Evolutionary conservation across 2,797 vertebrate species (phyloP).

Genomic region (Paratrypauchen microcephalus): DNA sequence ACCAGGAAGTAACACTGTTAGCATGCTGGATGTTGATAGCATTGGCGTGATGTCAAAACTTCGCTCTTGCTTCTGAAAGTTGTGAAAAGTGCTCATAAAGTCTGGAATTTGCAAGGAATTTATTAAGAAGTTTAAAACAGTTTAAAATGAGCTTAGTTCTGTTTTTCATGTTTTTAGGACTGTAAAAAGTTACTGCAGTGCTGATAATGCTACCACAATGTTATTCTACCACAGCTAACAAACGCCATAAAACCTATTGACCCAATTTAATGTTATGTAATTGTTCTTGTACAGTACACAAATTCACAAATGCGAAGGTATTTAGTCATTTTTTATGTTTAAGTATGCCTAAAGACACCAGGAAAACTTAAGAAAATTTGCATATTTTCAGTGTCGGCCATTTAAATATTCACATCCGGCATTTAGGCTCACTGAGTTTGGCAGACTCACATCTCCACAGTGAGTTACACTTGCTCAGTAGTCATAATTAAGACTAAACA

Average conservation of each 20-base stretch:
- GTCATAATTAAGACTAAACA: slow-evolving; percentile 34
- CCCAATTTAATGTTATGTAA: not conserved
- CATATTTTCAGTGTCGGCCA: not conserved
- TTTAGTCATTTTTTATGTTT: slow-evolving; percentile 21
- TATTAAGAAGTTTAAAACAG: too few relatives aligned
- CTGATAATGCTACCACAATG: too few relatives aligned
- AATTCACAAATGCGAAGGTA: slow-evolving; percentile 4
- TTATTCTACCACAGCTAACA: not conserved
- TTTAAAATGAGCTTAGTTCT: too few relatives aligned
- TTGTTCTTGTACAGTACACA: not conserved
- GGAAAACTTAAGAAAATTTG: not conserved
- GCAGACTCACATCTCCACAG: slow-evolving; percentile 16
- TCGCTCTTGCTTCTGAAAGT: too few relatives aligned
- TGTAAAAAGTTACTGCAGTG: too few relatives aligned
- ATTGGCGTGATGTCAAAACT: too few relatives aligned
- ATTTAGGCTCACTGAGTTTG: slow-evolving; percentile 22
- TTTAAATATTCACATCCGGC: slow-evolving; percentile 13
- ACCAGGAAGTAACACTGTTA: too few relatives aligned
- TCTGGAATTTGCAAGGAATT: too few relatives aligned
- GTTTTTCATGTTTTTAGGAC: too few relatives aligned
- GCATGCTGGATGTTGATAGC: too few relatives aligned
- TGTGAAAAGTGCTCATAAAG: too few relatives aligned
- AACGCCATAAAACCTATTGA: not conserved
- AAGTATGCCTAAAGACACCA: slow-evolving; percentile 18
- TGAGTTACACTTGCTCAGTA: slow-evolving; percentile 14